Evolutionary conservation across 2,113 vertebrate species (phyloP), one percentile per base, ranked within the genome.

Genomic region (Oryzias celebensis): DNA sequence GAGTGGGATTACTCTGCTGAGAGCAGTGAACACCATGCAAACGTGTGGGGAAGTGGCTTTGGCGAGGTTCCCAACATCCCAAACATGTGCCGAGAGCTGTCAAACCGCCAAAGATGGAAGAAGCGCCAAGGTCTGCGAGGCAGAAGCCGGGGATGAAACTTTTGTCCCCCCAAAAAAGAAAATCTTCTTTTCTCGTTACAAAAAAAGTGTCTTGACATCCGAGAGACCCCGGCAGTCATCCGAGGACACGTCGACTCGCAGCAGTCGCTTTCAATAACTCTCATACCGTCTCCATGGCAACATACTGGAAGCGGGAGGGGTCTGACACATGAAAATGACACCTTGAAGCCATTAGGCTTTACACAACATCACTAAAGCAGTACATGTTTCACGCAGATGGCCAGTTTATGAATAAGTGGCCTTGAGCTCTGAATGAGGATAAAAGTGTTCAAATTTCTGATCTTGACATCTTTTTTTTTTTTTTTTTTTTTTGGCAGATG

Each of bases 51-150:
- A 91, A 90, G 88, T 75, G 83, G 84, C 84, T 90, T 89, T 92
- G 89, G 87, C 89, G 82, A 73, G 69, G 73, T 73, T 81, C 55
- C 86, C 89, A 92, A 92, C 88, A 90, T 91, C 89, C 91, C 90
- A 90, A 90, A 86, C 90, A 91, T 91, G 90, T 88, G 88, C 86
- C 78, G 74, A 84, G 85, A 84, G 77, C 88, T 87, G 87, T 90
- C 88, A 84, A 67, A 84, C 85, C 77, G 60, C 80, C 77, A 69
- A 87, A 91, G 81, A 90, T 88, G 82, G 85, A 77, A 80, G 82
- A 89, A 85, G 73, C 81, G 61, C 36, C 83, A 79, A 80, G 76
- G 67, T 68, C 77, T 59, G 67, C 13, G 65, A 82, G 75, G 87
- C 80, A 83, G 78, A 84, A 82, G 81, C 73, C 59, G 50, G 7